Evolutionary conservation across 2,113 vertebrate genomes (phyloP).

Genomic region (Connochaetes taurinus): DNA sequence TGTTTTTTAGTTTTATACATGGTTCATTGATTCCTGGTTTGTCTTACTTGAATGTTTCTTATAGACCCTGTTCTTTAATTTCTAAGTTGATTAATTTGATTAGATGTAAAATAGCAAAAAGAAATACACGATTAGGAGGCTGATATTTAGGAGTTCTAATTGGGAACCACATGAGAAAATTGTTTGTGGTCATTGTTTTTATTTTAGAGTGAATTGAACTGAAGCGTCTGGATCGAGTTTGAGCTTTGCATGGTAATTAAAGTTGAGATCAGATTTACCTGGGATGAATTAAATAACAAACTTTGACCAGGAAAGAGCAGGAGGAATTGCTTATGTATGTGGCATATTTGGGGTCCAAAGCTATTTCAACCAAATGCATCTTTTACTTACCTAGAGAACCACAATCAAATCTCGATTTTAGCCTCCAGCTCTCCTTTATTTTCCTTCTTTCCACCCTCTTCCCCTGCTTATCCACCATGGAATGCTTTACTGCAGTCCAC

Average conservation of each 20-base stretch:
- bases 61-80: not conserved
- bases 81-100: not conserved
- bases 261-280: slow-evolving; percentile 36
- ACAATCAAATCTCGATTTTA: not conserved
- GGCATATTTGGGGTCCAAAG: slow-evolving; percentile 43
- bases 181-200: slow-evolving; percentile 10
- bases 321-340: not conserved
- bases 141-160: not conserved
- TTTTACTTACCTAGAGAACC: slow-evolving; percentile 36
- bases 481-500: slow-evolving; percentile 30
- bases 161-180: not conserved
- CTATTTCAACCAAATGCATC: slow-evolving; percentile 35
- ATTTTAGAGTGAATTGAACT: not conserved
- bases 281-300: slow-evolving; percentile 58
- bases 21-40: not conserved
- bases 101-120: not conserved
- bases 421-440: not conserved
- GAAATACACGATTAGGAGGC: not conserved
- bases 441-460: slow-evolving; percentile 30
- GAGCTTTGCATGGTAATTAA: not conserved
- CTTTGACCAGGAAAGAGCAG: slow-evolving; percentile 32
- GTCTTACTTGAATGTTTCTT: not conserved
- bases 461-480: not conserved
- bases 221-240: not conserved
- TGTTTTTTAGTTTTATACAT: no score